These are phyloP conservation scores for Pseudanteris insignis DNA, from an alignment of 2,888 invertebrate species.

Conservation along the genomic window DNA sequence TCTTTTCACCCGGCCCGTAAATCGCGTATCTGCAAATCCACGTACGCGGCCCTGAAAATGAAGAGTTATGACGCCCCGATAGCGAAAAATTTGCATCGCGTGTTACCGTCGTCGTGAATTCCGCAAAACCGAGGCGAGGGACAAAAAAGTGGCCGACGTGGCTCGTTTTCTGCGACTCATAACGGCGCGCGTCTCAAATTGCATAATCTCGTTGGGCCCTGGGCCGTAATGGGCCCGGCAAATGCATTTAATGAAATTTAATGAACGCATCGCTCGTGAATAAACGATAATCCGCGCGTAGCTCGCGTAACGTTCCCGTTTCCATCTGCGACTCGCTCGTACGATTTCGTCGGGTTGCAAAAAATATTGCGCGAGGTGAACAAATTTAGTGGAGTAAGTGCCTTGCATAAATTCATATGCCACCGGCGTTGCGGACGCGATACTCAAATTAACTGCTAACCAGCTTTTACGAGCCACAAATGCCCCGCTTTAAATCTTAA, in stretches of 20 bases:
- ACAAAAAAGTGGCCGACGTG: neutral
- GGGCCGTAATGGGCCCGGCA: slow-evolving; percentile 30
- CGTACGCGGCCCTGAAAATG: slow-evolving; percentile 19
- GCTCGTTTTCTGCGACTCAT: slow-evolving; percentile 14
- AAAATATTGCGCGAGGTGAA: slow-evolving; percentile 37
- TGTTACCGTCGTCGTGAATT: slow-evolving; percentile 12
- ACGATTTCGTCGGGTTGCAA: slow-evolving; percentile 38
- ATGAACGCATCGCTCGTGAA: slow-evolving; percentile 41
- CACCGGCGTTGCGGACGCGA: slow-evolving; percentile 26
- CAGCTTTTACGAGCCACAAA: slow-evolving; percentile 45
- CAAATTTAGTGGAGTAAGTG: slow-evolving; percentile 43
- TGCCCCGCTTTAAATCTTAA: slow-evolving; percentile 46
- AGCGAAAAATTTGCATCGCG: slow-evolving; percentile 19
- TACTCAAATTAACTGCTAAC: slow-evolving; percentile 48
- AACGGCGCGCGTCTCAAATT: slow-evolving; percentile 10
- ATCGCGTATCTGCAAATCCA: slow-evolving; percentile 22
- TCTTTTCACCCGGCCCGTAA: slow-evolving; percentile 8
- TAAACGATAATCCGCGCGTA: slow-evolving; percentile 41
- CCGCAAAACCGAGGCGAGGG: neutral
- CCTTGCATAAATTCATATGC: slow-evolving; percentile 45
- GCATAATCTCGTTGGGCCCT: slow-evolving; percentile 28
- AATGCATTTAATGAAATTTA: slow-evolving; percentile 41
- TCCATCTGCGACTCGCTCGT: slow-evolving; percentile 22
- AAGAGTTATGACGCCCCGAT: slow-evolving; percentile 27
- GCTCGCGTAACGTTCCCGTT: slow-evolving; percentile 13